Conservation (phyloP, 2,113 vertebrate species). For the Sinocyclocheilus anophthalmus region DNA sequence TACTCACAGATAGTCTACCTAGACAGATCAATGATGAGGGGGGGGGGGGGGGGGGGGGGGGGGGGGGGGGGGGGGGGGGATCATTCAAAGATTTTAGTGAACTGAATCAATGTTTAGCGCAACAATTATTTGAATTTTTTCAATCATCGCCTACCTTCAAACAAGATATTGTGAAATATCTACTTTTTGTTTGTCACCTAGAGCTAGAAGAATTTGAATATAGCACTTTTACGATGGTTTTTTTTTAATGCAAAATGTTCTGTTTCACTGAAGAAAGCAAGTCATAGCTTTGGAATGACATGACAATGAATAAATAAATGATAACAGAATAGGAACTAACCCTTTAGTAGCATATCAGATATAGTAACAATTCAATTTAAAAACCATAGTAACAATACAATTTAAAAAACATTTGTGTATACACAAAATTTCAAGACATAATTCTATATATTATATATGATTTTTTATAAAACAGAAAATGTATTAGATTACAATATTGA, state of each 20-base stretch:
- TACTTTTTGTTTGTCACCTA: not conserved
- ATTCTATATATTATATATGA: not conserved
- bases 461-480: too few relatives aligned
- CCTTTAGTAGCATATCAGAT: too few relatives aligned
- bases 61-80: too few relatives aligned
- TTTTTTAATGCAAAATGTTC: conserved; percentile 12
- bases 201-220: not conserved
- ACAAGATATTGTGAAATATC: not conserved
- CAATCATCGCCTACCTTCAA: not conserved
- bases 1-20: not conserved
- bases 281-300: too few relatives aligned
- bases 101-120: not conserved
- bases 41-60: too few relatives aligned
- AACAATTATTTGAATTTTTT: not conserved
- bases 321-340: too few relatives aligned
- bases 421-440: too few relatives aligned
- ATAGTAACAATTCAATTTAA: not conserved
- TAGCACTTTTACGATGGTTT: not conserved
- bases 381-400: not conserved
- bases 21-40: too few relatives aligned
- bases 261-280: too few relatives aligned
- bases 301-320: too few relatives aligned
- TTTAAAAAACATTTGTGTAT: not conserved
- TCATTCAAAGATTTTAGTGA: not conserved
- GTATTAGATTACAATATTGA: too few relatives aligned